Evolutionary conservation across 2,888 invertebrate species (phyloP), one percentile per base, ranked within the genome.

Genomic region (Drosophila monieri): DNA sequence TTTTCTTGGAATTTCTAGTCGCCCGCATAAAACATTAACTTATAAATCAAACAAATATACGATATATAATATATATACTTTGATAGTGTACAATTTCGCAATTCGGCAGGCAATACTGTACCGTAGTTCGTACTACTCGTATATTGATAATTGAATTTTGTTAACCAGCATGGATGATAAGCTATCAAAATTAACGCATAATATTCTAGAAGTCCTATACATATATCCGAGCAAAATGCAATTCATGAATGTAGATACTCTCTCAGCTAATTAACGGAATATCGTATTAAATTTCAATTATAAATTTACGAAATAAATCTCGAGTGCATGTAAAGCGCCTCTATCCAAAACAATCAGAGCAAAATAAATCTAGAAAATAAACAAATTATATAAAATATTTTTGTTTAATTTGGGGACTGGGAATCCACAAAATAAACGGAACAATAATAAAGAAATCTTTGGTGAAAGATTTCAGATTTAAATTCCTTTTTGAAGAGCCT

Each of bases 1-100:
- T 79, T 80, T 87, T 85, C 81, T 83, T 85, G 70, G 35, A 83
- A 88, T 79, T 83, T 83, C 81, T 83, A 83, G 81, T 83, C 81
- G 81, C 81, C 88, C 88, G 80, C 83, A 81, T 83, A 87, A 87
- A 76, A 85, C 76, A 71, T 81, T 53, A 62, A 84, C 69, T 73
- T 80, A 61, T 48, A 74, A 65, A 80, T 39, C 58, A 61, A 55
- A 71, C 35, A 72, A 74, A 44, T 77, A 73, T 61, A 64, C 61
- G 67, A 77, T 71, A 74, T 21, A 55, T 39, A 14, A 60, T 32
- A 64, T 48, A 10, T 51, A 43, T 30, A 46, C 9, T 37, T 49
- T 9, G 43, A 51, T 58, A 41, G 44, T 55, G 51, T 37, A 47
- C n/a, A n/a, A 41, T 51, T 65, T 67, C 51, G 61, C 52, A 47